These are phyloP conservation scores for Nephrocerus scutellatus DNA, from an alignment of 2,888 invertebrate genomes.

Conservation along the genomic window DNA sequence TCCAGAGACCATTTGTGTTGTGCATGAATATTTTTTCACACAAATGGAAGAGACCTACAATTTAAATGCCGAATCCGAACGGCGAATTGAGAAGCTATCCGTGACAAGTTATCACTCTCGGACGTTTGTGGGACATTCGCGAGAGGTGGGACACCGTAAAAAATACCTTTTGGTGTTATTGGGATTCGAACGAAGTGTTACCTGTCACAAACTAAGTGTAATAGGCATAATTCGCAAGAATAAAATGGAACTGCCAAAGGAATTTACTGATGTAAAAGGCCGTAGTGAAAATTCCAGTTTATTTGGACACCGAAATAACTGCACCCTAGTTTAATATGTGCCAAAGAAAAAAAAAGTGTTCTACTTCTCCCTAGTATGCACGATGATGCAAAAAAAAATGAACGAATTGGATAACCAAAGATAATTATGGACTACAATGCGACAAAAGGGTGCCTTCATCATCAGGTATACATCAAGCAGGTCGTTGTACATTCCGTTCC, in stretches of 20 bases:
- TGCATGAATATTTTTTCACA: too few species aligned
- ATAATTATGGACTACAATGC: too few species aligned
- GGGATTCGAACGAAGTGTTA: too few species aligned
- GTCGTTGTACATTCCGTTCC: slow-evolving; percentile 8
- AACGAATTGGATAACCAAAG: background rate
- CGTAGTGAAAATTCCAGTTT: slow-evolving; percentile 11
- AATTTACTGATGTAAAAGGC: slow-evolving; percentile 12
- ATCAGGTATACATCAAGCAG: slow-evolving; percentile 3
- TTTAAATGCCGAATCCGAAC: too few species aligned
- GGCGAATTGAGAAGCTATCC: too few species aligned
- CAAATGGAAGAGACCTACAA: too few species aligned
- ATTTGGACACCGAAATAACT: slow-evolving; percentile 2
- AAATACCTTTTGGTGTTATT: too few species aligned
- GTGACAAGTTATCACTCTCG: too few species aligned
- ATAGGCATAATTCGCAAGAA: slow-evolving; percentile 7
- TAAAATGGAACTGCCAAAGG: slow-evolving; percentile 13
- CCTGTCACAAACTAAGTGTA: slow-evolving; percentile 23
- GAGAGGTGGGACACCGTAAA: too few species aligned
- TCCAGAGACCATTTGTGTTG: too few species aligned
- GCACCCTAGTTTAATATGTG: slow-evolving; percentile 1
- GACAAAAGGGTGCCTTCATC: slow-evolving; percentile 4
- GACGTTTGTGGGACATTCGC: too few species aligned
- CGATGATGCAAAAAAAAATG: background rate
- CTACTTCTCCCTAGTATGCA: slow-evolving; percentile 1
- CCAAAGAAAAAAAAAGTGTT: background rate